Conservation (phyloP, 2,888 invertebrate species). For the Limnephilus marmoratus region DNA sequence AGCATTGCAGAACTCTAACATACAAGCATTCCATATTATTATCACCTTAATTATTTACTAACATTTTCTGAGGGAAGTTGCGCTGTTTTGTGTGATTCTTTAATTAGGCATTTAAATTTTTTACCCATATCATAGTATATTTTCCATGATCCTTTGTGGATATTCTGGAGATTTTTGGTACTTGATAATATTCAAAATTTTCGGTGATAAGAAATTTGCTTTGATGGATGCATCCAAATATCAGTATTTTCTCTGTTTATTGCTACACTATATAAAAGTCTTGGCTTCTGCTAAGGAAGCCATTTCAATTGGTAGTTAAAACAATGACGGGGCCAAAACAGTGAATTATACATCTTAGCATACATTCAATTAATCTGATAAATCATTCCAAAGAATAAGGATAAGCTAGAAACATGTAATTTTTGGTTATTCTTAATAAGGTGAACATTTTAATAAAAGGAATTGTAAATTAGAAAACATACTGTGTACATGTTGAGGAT, state of each 20-base stretch:
- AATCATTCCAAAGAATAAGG: not conserved
- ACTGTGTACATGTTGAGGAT: not conserved
- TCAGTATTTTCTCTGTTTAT: not conserved
- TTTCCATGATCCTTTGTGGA: not conserved
- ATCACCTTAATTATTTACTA: not conserved
- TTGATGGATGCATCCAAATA: not conserved
- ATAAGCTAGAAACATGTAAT: not conserved
- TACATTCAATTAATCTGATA: not conserved
- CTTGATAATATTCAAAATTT: not conserved
- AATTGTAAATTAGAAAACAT: not conserved
- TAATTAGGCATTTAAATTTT: not conserved
- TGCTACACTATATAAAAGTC: not conserved
- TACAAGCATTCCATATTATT: not conserved
- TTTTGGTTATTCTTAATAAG: not conserved
- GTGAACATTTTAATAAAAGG: not conserved
- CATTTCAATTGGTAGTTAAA: not conserved
- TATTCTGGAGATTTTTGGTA: not conserved
- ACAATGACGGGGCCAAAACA: not conserved
- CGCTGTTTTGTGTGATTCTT: not conserved
- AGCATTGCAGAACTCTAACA: not conserved
- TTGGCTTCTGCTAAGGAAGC: not conserved
- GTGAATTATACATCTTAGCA: not conserved
- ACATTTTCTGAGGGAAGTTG: not conserved
- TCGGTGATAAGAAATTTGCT: not conserved
- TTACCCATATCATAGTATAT: not conserved